These are phyloP conservation scores for Cheilosia vulpina DNA, from an alignment of 2,888 invertebrate genomes.

Conservation along the genomic window DNA sequence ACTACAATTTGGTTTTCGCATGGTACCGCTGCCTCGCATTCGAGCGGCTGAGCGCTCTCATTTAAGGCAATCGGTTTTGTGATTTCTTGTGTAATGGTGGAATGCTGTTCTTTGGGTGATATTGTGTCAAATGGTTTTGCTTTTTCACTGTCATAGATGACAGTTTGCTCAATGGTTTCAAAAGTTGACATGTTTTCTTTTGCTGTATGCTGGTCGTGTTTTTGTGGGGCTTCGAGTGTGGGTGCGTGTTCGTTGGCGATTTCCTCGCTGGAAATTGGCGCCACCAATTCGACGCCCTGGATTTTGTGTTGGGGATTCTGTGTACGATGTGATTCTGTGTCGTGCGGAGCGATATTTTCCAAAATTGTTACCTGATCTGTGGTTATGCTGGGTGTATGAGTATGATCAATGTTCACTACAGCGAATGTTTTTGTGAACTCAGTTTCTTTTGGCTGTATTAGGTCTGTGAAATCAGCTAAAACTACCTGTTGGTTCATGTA, in stretches of 20 bases:
- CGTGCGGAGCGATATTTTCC: slow-evolving; percentile 66
- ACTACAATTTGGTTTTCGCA: slow-evolving; percentile 16
- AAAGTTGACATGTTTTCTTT: slow-evolving; percentile 62
- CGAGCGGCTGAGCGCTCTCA: slow-evolving; percentile 57
- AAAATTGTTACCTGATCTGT: slow-evolving; percentile 63
- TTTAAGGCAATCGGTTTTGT: slow-evolving; percentile 61
- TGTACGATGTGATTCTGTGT: slow-evolving; percentile 56
- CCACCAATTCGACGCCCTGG: slow-evolving; percentile 58
- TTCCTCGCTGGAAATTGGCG: slow-evolving; percentile 64
- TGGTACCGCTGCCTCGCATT: slow-evolving; percentile 49
- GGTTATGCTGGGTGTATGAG: slow-evolving; percentile 37
- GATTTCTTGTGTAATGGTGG: slow-evolving; percentile 52
- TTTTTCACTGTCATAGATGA: slow-evolving; percentile 64
- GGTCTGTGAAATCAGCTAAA: slow-evolving; percentile 76
- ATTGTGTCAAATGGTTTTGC: slow-evolving; percentile 62
- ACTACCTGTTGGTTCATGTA: slow-evolving; percentile 78
- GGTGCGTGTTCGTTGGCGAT: slow-evolving; percentile 64
- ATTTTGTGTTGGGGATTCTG: slow-evolving; percentile 56
- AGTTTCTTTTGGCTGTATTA: slow-evolving; percentile 53
- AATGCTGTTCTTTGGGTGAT: slow-evolving; percentile 56
- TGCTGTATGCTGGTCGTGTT: slow-evolving; percentile 46
- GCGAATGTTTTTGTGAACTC: slow-evolving; percentile 31
- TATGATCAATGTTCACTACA: slow-evolving; percentile 42
- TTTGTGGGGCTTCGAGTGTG: slow-evolving; percentile 42
- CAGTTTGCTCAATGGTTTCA: slow-evolving; percentile 54